Conservation (phyloP, 2,113 vertebrate species). For the Zeus faber region DNA sequence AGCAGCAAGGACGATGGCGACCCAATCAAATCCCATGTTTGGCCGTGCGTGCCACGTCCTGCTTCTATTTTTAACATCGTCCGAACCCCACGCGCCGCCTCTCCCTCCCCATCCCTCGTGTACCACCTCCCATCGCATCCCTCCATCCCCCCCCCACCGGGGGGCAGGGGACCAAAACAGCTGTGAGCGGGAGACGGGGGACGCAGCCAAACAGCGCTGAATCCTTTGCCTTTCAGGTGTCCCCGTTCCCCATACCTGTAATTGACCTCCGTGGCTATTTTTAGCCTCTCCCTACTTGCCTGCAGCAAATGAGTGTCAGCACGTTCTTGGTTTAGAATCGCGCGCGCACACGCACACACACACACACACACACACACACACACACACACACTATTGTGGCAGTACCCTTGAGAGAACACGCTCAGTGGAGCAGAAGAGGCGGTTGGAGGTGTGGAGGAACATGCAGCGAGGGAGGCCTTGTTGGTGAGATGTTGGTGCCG, state of each 20-base stretch:
- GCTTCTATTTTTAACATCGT: neutral
- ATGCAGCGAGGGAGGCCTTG: slow-evolving; percentile 6
- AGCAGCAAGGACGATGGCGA: too few relatives aligned
- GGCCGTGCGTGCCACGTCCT: neutral
- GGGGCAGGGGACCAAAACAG: neutral
- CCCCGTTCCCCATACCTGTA: slow-evolving; percentile 53
- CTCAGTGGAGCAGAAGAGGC: neutral
- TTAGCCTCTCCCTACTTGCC: slow-evolving; percentile 34
- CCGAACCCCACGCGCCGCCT: too few relatives aligned
- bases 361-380: too few relatives aligned
- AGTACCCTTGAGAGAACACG: neutral
- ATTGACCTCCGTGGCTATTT: slow-evolving; percentile 54
- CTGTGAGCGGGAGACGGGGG: slow-evolving; percentile 4
- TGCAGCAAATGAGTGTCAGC: slow-evolving; percentile 43
- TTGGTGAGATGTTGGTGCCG: too few relatives aligned
- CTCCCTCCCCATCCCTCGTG: neutral
- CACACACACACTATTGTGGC: neutral
- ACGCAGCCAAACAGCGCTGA: slow-evolving; percentile 14
- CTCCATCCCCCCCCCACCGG: neutral
- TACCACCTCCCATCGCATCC: neutral
- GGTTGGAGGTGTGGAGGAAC: neutral
- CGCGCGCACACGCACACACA: too few relatives aligned
- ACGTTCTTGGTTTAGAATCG: slow-evolving; percentile 34
- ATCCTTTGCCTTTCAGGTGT: slow-evolving; percentile 62
- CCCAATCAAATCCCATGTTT: neutral